Evolutionary conservation across 2,888 invertebrate species (phyloP), one percentile per base, ranked within the genome.

Genomic region (Oscheius myriophilus): DNA sequence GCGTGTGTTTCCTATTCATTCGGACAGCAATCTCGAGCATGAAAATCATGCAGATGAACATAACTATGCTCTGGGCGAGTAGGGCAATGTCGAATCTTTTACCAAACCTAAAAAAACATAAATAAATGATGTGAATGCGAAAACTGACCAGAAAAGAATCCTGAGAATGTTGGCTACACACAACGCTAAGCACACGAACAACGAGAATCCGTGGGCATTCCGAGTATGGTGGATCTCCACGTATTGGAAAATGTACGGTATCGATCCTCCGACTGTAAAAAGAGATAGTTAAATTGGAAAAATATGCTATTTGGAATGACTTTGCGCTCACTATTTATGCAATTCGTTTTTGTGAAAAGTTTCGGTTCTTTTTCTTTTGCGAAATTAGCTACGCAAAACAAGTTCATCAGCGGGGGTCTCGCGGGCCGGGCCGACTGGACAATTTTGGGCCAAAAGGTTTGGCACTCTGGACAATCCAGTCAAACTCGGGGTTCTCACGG

Each of bases 151-250:
- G 90, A 98, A 99, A 85, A 96, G 90, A 87, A 98, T 96, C 86
- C 98, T 91, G 76, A 99, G 90, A 66, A 94, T 96, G 88, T 98
- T 98, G 72, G 98, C 97, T 86, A 96, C 91, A 58, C 98, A 90
- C 66, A 98, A 91, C 26, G 95, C 93, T 81, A 98, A 90, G 88
- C 98, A 98, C 63, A 98, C 98, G 87, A 94, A 93, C 55, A 95
- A 89, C 0, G 97, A 97, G 89, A 99, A 99, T 14, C 98, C 98
- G 83, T 96, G 95, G 18, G 95, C 92, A 90, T 96, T 95, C 88
- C 93, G 92, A 2, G 75, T 74, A 23, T 82, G 91, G 87, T 91
- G 92, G 72, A 98, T 97, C 89, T 97, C 95, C 80, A 91, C 90
- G 87, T 96, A 97, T 76, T 89, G 89, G 71, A 85, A 85, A 18